Evolutionary conservation across 1,140 invertebrate species (phyloP).

Genomic region (Lepidotrigona ventralis): DNA sequence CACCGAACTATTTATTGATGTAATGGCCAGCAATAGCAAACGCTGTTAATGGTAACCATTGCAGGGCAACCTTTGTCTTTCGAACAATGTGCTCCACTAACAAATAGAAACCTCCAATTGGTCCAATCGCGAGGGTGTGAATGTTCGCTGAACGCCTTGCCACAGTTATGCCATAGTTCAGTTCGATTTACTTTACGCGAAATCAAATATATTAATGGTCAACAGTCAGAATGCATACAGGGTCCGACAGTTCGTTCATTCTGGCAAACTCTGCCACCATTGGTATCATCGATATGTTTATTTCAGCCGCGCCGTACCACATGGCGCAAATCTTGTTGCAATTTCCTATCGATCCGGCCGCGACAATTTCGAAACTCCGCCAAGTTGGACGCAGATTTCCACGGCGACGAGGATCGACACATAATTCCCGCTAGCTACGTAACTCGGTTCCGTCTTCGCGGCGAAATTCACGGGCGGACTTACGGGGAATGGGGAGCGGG

Average conservation of each 20-base stretch:
- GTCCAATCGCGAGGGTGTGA: too few species aligned
- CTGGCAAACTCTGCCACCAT: background rate
- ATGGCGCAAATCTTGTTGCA: background rate
- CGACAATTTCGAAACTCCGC: conserved; percentile 20
- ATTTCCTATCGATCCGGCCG: conserved; percentile 11
- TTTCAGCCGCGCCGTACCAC: too few species aligned
- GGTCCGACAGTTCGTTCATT: background rate
- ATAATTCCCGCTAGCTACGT: conserved; percentile 44
- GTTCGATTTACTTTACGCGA: background rate
- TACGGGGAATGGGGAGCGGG: background rate
- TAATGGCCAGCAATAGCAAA: background rate
- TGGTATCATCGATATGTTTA: background rate
- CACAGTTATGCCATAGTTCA: background rate
- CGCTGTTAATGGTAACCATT: background rate
- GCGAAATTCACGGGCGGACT: conserved; percentile 44
- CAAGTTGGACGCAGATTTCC: conserved; percentile 8
- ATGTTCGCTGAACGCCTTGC: background rate
- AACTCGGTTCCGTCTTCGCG: conserved; percentile 30
- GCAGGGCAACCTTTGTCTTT: background rate
- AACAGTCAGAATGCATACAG: background rate
- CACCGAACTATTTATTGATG: background rate
- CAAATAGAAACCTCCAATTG: conserved; percentile 11
- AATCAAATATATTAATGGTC: background rate
- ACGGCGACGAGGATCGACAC: conserved; percentile 37
- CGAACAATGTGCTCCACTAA: background rate